Conservation (phyloP, 2,797 vertebrate genomes). For the Gouania willdenowi region DNA sequence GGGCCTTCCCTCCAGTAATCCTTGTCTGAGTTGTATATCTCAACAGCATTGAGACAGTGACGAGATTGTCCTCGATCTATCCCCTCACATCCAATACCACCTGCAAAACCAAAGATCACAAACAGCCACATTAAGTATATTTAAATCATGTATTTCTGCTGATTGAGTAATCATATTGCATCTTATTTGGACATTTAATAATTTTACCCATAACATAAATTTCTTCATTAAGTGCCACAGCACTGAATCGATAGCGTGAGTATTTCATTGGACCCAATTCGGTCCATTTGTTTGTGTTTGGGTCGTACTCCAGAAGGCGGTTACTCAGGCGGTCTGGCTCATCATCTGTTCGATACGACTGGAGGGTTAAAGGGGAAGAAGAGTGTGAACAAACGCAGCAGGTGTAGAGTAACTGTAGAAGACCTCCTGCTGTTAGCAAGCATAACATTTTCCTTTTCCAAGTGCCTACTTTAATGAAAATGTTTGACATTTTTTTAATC, state of each 20-base stretch:
- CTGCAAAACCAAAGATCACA: no score
- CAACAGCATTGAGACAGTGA: slow-evolving; percentile 88
- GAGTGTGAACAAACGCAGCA: slow-evolving; percentile 43
- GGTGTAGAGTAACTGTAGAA: no score
- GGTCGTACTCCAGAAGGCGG: slow-evolving; percentile 86
- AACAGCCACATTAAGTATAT: not conserved
- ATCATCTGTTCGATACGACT: slow-evolving; percentile 87
- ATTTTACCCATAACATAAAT: slow-evolving; percentile 92
- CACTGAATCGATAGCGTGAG: slow-evolving; percentile 93
- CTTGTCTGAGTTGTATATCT: slow-evolving; percentile 93
- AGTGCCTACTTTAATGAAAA: not conserved
- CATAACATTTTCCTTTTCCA: not conserved
- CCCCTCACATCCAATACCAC: slow-evolving; percentile 93
- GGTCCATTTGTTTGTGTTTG: slow-evolving; percentile 86
- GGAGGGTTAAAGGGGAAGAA: slow-evolving; percentile 13
- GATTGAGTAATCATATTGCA: not conserved
- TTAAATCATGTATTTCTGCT: not conserved
- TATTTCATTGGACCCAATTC: slow-evolving; percentile 87
- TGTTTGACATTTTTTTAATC: slow-evolving; percentile 3
- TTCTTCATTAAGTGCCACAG: slow-evolving; percentile 84
- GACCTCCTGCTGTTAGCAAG: no score
- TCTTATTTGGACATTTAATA: no score
- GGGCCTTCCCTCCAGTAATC: slow-evolving; percentile 93
- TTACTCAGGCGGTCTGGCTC: slow-evolving; percentile 95
- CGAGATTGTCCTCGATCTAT: slow-evolving; percentile 88